Conservation (phyloP, 2,888 invertebrate genomes). For the Epirrita christyi region DNA sequence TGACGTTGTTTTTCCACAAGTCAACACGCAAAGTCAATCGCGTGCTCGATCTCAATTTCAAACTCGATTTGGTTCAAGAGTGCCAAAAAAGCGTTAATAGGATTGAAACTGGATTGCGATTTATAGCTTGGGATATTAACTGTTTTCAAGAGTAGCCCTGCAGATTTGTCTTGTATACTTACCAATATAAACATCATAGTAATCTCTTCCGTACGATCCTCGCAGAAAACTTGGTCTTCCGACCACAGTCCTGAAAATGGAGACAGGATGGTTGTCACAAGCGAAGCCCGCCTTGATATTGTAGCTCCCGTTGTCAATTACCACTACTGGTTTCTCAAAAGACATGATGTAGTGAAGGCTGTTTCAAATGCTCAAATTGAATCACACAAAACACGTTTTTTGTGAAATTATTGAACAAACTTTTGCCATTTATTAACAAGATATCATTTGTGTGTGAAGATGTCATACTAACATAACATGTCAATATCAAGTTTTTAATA, state of each 20-base stretch:
- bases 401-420: background rate
- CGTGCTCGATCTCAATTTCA: too few species aligned
- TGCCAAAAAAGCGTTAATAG: too few species aligned
- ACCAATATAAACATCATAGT: slow-evolving; percentile 68
- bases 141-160: too few species aligned
- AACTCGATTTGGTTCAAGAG: too few species aligned
- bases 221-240: slow-evolving; percentile 64
- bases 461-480: too few species aligned
- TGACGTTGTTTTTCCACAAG: too few species aligned
- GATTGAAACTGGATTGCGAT: too few species aligned
- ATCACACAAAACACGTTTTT: background rate
- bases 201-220: slow-evolving; percentile 59
- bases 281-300: slow-evolving; percentile 72
- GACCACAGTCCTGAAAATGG: slow-evolving; percentile 67
- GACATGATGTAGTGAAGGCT: slow-evolving; percentile 49
- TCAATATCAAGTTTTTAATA: too few species aligned
- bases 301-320: slow-evolving; percentile 71
- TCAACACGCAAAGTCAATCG: too few species aligned
- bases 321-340: slow-evolving; percentile 66
- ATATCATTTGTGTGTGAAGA: too few species aligned
- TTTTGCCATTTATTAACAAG: background rate
- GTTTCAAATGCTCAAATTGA: background rate
- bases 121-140: too few species aligned
- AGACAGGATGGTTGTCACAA: slow-evolving; percentile 73
- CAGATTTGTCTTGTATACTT: slow-evolving; percentile 1